Evolutionary conservation across 2,797 vertebrate genomes (phyloP), one percentile per base, ranked within the genome.

Genomic region (Dallia pectoralis): DNA sequence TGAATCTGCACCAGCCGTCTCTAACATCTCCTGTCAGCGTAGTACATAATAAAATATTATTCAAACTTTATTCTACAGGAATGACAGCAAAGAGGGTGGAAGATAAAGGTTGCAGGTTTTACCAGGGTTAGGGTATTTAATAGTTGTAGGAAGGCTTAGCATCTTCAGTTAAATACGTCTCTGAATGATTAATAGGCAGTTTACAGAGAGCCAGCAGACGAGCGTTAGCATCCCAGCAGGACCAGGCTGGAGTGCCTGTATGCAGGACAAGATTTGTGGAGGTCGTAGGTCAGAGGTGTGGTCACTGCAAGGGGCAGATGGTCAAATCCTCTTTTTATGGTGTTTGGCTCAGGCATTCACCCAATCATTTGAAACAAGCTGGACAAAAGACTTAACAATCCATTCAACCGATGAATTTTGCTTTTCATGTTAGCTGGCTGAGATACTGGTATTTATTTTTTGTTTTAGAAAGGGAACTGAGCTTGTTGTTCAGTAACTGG

Each of bases 241-340:
- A 81, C 82, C 81, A 71, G 83, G 79, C 71, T 74, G 73, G 73
- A 78, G 73, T 81, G 67, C 82, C 71, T 73, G 79, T 79, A 87
- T 80, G 71, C 78, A 79, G 40, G 75, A 78, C 76, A 69, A 89
- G 89, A 91, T 93, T 91, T 91, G 87, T 87, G 77, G 84, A 85
- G 90, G 91, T 93, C 89, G 91, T 80, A 92, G 91, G 91, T 92
- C 81, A 93, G 78, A 82, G 86, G 49, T 81, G 71, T 84, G 81
- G 85, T 69, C 2, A 77, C 76, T 69, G 79, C 82, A 78, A 83
- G 78, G 85, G 86, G 84, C 89, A 93, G 91, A 94, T 93, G 89
- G 88, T 81, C 83, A 73, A 86, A 86, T 89, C 73, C 75, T 77
- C 81, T 88, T 74, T 82, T 80, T 79, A 87, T 89, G 86, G 82